These are phyloP conservation scores for Stictocephala bisonia DNA, from an alignment of 2,888 invertebrate genomes.

Conservation along the genomic window DNA sequence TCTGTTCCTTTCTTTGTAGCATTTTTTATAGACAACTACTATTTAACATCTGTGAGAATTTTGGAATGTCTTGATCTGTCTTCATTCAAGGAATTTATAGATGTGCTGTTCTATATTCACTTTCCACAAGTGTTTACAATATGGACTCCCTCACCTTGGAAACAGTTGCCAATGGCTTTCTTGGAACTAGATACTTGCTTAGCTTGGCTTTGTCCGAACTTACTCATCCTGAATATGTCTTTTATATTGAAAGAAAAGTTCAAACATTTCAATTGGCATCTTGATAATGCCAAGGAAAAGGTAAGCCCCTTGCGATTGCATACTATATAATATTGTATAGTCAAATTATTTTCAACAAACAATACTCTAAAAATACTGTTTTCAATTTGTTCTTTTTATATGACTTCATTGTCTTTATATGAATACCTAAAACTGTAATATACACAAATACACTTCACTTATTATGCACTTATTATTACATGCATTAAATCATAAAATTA, in stretches of 20 bases:
- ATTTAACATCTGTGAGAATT: not conserved
- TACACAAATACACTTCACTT: no score
- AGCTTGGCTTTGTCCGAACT: not conserved
- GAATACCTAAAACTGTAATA: no score
- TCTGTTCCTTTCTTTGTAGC: no score
- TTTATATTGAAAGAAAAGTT: not conserved
- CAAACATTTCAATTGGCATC: not conserved
- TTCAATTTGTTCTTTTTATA: no score
- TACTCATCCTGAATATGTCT: not conserved
- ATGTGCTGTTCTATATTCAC: constrained; percentile 4
- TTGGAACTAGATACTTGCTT: not conserved
- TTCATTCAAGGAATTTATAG: not conserved
- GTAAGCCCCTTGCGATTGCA: no score
- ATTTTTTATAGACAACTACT: no score
- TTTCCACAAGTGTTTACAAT: not conserved
- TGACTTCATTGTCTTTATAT: no score
- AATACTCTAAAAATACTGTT: no score
- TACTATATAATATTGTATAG: no score
- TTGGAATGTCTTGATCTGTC: not conserved
- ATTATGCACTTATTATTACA: no score
- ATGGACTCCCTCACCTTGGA: not conserved
- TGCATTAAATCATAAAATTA: no score
- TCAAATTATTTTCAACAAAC: no score
- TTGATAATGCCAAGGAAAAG: not conserved
- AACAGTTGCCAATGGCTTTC: not conserved